A percentile compares a stretch with the other conserved stretches of the same genome.
These are phyloP conservation scores for Cinclus cinclus DNA, from an alignment of 2,113 vertebrate species.

Conservation along the genomic window DNA sequence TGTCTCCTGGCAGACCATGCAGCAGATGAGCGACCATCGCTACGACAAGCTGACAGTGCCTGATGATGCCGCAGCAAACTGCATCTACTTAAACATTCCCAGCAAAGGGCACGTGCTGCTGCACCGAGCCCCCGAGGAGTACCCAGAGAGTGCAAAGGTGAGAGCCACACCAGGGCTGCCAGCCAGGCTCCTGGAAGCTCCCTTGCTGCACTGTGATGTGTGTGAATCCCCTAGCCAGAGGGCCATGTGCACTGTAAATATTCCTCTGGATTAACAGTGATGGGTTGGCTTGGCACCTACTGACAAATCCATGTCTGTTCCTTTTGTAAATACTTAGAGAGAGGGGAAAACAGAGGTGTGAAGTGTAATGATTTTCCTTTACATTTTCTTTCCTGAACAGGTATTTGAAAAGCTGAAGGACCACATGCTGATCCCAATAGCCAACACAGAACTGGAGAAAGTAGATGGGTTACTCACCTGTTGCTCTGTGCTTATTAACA, in stretches of 20 bases:
- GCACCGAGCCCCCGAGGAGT: slow-evolving; percentile 86
- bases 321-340: neutral
- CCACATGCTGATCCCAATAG: slow-evolving; percentile 90
- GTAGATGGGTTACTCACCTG: slow-evolving; percentile 92
- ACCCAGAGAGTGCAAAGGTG: slow-evolving; percentile 91
- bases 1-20: slow-evolving; percentile 85
- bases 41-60: slow-evolving; percentile 96
- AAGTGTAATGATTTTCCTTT: neutral
- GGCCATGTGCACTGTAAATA: fast-evolving
- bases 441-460: slow-evolving; percentile 84
- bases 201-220: neutral
- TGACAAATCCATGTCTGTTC: neutral
- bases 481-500: slow-evolving; percentile 90
- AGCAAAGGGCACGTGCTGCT: slow-evolving; percentile 90
- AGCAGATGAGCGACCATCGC: slow-evolving; percentile 95
- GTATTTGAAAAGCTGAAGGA: slow-evolving; percentile 96
- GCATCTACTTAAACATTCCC: slow-evolving; percentile 91
- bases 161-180: neutral
- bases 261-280: neutral
- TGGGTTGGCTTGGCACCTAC: fast-evolving
- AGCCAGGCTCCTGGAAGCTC: neutral
- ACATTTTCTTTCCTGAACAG: slow-evolving; percentile 63
- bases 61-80: slow-evolving; percentile 91
- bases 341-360: neutral
- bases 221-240: neutral